phyloP scores from a whole-genome alignment of 2,113 vertebrate genomes.

The Takifugu bimaculatus region DNA sequence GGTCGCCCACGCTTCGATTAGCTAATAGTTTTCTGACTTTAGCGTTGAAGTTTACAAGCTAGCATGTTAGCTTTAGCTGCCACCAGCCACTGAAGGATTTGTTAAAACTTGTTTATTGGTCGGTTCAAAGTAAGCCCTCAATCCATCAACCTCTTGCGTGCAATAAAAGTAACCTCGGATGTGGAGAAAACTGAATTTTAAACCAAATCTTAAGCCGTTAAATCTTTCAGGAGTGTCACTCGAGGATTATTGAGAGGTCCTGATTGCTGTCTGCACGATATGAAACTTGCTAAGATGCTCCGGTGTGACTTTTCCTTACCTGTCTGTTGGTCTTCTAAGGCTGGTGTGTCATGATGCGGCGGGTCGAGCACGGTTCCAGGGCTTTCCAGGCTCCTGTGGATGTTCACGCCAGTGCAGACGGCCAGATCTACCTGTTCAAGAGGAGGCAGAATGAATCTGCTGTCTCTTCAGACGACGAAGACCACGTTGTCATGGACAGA shows the following conservation, averaged over 20 bases:
- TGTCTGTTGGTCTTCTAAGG: constrained; percentile 9
- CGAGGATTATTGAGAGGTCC: too few relatives aligned
- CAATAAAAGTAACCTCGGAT: too few relatives aligned
- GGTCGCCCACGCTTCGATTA: too few relatives aligned
- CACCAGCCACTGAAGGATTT: too few relatives aligned
- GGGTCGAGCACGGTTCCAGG: constrained; percentile 67
- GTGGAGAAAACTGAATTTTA: too few relatives aligned
- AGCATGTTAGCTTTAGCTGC: background rate
- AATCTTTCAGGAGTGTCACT: too few relatives aligned
- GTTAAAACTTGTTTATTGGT: too few relatives aligned
- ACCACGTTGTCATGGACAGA: constrained; percentile 72
- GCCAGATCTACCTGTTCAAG: constrained; percentile 84
- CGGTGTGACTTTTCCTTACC: background rate
- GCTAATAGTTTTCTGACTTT: too few relatives aligned
- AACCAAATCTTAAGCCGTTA: too few relatives aligned
- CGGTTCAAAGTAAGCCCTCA: too few relatives aligned
- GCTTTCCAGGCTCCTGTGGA: constrained; percentile 85
- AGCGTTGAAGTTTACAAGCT: background rate
- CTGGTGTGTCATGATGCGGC: constrained; percentile 73
- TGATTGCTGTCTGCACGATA: too few relatives aligned
- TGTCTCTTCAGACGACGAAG: constrained; percentile 82
- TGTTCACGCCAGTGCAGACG: constrained; percentile 76
- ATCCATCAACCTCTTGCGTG: too few relatives aligned
- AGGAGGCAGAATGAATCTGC: constrained; percentile 56
- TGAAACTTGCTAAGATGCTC: background rate